A percentile compares a stretch with the other conserved stretches of the same genome.
phyloP scores from a whole-genome alignment of 2,797 vertebrate species.

The Arnoldichthys spilopterus region DNA sequence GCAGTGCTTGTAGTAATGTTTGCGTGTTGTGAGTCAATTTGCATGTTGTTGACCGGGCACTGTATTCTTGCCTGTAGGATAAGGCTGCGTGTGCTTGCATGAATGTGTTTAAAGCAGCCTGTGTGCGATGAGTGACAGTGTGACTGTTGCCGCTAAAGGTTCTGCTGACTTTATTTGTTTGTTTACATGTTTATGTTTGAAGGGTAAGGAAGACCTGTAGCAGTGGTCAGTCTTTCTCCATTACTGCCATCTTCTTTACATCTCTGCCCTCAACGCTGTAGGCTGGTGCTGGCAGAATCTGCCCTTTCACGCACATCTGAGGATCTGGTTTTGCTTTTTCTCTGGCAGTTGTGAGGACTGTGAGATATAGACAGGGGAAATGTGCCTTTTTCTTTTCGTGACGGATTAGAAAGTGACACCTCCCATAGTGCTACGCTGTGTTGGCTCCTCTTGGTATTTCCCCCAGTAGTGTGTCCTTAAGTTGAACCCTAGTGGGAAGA shows the following conservation, averaged over 20 bases:
- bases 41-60: neutral
- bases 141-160: neutral
- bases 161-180: slow-evolving; percentile 4
- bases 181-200: slow-evolving; percentile 31
- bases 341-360: neutral
- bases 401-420: neutral
- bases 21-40: neutral
- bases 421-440: slow-evolving; percentile 4
- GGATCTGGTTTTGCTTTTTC: slow-evolving; percentile 17
- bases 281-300: slow-evolving; percentile 17
- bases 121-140: neutral
- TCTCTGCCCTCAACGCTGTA: slow-evolving; percentile 2
- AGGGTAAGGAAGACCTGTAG: slow-evolving; percentile 32
- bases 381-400: neutral
- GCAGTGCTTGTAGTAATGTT: neutral
- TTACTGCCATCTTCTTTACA: neutral
- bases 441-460: neutral
- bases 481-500: slow-evolving; percentile 1
- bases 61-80: neutral
- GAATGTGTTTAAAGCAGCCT: neutral
- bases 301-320: slow-evolving; percentile 16
- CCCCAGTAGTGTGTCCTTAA: neutral
- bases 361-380: neutral
- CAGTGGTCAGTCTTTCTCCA: slow-evolving; percentile 6
- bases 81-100: neutral